These are phyloP conservation scores for Hiodon alosoides DNA, from an alignment of 2,113 vertebrate genomes.

Conservation along the genomic window DNA sequence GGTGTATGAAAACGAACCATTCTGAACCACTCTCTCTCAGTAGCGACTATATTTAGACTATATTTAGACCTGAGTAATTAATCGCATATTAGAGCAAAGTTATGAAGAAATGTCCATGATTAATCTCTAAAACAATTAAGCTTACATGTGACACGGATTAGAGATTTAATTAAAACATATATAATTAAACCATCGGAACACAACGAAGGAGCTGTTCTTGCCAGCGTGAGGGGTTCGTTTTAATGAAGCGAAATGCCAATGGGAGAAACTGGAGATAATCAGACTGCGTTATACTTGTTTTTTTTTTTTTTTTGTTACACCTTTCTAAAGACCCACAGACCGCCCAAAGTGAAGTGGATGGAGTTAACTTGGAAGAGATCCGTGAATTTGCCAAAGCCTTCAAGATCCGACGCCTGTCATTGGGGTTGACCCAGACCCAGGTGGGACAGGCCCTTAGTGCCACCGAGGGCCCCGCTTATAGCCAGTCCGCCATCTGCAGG, in stretches of 20 bases:
- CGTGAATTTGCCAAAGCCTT: constrained; percentile 99
- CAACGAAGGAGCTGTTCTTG: too few species aligned
- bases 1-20: too few species aligned
- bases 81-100: background rate
- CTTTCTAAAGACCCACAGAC: constrained; percentile 80
- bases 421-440: constrained; percentile 98
- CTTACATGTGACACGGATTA: background rate
- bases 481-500: constrained; percentile 99
- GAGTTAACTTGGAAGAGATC: constrained; percentile 99
- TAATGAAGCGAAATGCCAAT: too few species aligned
- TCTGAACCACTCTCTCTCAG: too few species aligned
- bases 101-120: background rate
- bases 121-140: background rate
- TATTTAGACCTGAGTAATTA: background rate
- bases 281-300: background rate
- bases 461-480: constrained; percentile 96
- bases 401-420: constrained; percentile 98
- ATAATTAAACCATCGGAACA: too few species aligned
- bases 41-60: background rate
- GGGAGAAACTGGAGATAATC: background rate
- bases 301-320: background rate
- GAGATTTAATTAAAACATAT: background rate
- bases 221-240: too few species aligned
- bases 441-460: constrained; percentile 98
- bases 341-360: constrained; percentile 92